phyloP scores from a whole-genome alignment of 2,113 vertebrate species.

The Ptyas mucosa region DNA sequence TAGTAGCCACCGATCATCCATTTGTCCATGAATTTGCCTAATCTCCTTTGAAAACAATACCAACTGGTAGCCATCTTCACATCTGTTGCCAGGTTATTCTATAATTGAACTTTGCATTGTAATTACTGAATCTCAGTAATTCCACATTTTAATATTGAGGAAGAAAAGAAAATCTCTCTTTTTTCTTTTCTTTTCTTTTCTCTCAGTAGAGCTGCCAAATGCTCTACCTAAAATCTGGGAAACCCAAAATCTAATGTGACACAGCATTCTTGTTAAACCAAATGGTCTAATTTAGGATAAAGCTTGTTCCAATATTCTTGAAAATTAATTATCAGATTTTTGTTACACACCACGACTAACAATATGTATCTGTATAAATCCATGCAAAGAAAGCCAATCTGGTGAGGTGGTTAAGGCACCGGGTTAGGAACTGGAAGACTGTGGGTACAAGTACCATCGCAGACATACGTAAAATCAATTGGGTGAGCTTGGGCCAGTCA shows the following conservation, averaged over 20 bases:
- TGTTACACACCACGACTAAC: not conserved
- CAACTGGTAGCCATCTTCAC: not conserved
- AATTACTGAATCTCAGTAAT: not conserved
- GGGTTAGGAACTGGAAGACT: not conserved
- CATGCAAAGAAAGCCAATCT: not conserved
- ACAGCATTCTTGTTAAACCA: not conserved
- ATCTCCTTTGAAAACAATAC: not conserved
- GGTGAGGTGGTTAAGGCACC: not conserved
- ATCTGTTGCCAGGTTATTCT: not conserved
- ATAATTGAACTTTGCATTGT: not conserved
- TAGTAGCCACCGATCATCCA: not conserved
- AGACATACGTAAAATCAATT: not conserved
- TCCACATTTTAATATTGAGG: not conserved
- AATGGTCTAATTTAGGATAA: not conserved
- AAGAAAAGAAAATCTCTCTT: not conserved
- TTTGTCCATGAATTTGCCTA: not conserved
- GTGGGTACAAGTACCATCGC: not conserved
- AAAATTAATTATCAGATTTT: not conserved
- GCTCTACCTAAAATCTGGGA: not conserved
- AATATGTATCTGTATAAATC: not conserved
- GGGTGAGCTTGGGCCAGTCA: not conserved
- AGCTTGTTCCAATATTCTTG: not conserved
- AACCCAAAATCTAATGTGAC: not conserved
- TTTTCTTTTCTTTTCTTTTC: not conserved
- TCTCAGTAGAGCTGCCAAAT: not conserved